Conservation (phyloP, 2,888 invertebrate species). For the Abscondita cerata region DNA sequence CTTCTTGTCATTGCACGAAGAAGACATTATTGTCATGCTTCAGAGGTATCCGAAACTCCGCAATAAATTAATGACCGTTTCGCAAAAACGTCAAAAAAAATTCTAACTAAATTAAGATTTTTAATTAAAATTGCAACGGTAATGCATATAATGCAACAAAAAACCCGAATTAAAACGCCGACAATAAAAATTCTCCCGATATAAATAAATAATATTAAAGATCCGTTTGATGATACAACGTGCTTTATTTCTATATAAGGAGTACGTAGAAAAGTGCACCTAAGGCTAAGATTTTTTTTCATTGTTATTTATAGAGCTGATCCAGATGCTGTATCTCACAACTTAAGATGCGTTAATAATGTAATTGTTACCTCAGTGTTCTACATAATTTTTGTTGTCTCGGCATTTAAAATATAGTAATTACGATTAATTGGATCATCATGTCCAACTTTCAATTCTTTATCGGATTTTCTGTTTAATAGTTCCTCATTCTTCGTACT, state of each 20-base stretch:
- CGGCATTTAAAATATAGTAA: constrained; percentile 22
- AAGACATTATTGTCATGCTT: constrained; percentile 44
- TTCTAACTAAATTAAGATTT: background rate
- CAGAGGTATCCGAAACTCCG: background rate
- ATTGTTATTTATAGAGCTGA: constrained; percentile 1
- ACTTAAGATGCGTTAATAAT: constrained; percentile 4
- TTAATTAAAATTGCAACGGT: constrained; percentile 4
- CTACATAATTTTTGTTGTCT: constrained; percentile 21
- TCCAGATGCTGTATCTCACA: constrained; percentile 2
- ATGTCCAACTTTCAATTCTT: constrained; percentile 24
- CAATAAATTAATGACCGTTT: constrained; percentile 27
- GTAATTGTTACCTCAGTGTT: constrained; percentile 21
- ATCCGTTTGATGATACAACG: background rate
- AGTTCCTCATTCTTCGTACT: constrained; percentile 27
- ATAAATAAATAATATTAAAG: background rate
- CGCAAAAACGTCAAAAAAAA: constrained; percentile 29
- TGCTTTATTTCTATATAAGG: background rate
- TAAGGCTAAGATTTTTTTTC: background rate
- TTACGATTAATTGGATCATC: constrained; percentile 22
- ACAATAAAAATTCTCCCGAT: background rate
- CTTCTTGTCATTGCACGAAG: constrained; percentile 43
- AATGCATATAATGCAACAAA: background rate
- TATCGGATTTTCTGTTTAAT: constrained; percentile 24
- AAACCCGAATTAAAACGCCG: background rate
- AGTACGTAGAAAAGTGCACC: background rate